A percentile compares a stretch with the other conserved stretches of the same genome.
Conservation (phyloP, 2,888 invertebrate genomes). For the Stenotaenia linearis region DNA sequence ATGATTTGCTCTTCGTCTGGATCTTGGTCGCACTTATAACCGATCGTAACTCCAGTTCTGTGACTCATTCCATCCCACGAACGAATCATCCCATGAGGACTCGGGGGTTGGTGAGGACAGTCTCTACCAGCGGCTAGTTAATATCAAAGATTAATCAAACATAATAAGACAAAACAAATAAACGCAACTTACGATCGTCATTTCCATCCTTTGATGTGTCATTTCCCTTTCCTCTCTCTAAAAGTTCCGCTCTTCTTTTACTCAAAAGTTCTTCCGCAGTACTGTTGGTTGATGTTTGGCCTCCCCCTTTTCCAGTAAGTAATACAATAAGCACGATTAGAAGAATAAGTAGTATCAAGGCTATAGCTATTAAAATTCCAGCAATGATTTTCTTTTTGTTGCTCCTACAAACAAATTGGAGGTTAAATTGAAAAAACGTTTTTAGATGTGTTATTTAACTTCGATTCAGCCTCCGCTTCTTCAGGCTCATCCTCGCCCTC, state of each 20-base stretch:
- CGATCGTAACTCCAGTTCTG: background rate
- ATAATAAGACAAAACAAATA: too few relatives aligned
- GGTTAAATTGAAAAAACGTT: too few relatives aligned
- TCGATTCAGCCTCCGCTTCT: background rate
- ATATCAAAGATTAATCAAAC: background rate
- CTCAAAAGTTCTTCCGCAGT: background rate
- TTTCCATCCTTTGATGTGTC: background rate
- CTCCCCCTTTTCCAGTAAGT: background rate
- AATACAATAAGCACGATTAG: background rate
- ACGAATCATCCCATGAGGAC: background rate
- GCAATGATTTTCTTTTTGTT: background rate
- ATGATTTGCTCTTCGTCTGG: conserved; percentile 1
- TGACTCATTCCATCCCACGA: background rate
- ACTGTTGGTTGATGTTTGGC: background rate
- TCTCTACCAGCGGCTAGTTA: background rate
- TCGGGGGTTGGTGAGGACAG: background rate
- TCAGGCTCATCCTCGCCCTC: background rate
- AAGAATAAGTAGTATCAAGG: background rate
- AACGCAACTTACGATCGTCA: too few relatives aligned
- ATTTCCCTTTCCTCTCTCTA: background rate
- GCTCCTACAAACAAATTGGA: background rate
- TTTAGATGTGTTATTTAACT: background rate
- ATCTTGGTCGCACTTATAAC: background rate
- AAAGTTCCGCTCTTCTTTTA: background rate
- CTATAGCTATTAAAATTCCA: background rate